These are phyloP conservation scores for Scarus forsteni DNA, from an alignment of 2,797 vertebrate species.

Conservation along the genomic window DNA sequence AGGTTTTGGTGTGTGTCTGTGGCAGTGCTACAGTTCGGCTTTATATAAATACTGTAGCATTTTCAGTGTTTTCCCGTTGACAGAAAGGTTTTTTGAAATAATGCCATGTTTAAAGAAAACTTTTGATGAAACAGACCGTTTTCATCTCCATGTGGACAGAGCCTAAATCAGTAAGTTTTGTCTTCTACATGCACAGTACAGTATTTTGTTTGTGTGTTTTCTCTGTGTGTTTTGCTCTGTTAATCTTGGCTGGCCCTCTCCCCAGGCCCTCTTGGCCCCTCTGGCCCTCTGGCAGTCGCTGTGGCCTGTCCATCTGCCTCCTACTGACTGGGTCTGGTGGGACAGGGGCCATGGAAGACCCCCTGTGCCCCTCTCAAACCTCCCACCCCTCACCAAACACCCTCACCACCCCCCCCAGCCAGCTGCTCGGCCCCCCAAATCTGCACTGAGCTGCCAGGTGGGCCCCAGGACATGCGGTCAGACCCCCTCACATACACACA, in stretches of 20 bases:
- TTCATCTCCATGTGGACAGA: too few relatives aligned
- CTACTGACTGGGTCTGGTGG: conserved; percentile 77
- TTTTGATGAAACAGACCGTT: too few relatives aligned
- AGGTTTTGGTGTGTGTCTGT: too few relatives aligned
- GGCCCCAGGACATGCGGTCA: conserved; percentile 73
- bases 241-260: conserved; percentile 69
- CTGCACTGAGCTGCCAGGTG: conserved; percentile 76
- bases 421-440: conserved; percentile 79
- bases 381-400: conserved; percentile 39
- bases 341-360: conserved; percentile 72
- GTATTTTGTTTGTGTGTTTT: conserved; percentile 19
- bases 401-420: conserved; percentile 72
- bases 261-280: conserved; percentile 65
- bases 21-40: too few relatives aligned
- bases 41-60: too few relatives aligned
- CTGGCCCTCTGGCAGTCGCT: conserved; percentile 80
- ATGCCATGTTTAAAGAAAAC: too few relatives aligned
- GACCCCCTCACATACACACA: conserved; percentile 53
- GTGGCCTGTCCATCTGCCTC: conserved; percentile 86
- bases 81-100: too few relatives aligned
- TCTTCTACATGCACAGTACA: conserved; percentile 12
- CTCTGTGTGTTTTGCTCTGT: conserved; percentile 48
- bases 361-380: conserved; percentile 46
- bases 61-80: too few relatives aligned
- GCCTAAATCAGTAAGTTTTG: not conserved